These are phyloP conservation scores for Ateles fusciceps DNA, from an alignment of 2,797 vertebrate species.

Conservation along the genomic window DNA sequence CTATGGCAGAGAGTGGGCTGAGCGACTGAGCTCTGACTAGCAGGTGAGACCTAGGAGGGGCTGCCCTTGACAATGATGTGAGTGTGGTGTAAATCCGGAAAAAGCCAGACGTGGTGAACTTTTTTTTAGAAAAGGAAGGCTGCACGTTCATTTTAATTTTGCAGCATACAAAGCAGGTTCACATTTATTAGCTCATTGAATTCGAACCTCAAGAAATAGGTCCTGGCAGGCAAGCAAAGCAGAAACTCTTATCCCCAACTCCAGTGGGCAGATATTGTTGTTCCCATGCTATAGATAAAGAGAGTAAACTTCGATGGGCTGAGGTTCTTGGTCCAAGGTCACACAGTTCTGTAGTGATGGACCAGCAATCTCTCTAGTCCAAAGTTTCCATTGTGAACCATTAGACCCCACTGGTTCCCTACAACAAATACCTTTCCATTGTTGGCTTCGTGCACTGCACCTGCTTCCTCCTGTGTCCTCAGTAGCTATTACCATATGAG, in stretches of 20 bases:
- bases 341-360: neutral
- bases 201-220: neutral
- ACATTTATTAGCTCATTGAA: neutral
- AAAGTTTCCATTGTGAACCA: neutral
- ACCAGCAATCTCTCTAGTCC: neutral
- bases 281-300: neutral
- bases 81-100: neutral
- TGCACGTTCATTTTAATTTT: neutral
- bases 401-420: neutral
- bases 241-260: neutral
- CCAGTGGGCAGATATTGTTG: neutral
- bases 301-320: neutral
- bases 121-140: neutral
- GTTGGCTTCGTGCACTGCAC: accelerated
- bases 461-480: neutral
- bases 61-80: neutral
- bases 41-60: neutral
- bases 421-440: neutral
- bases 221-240: neutral
- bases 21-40: too few species aligned
- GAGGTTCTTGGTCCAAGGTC: neutral
- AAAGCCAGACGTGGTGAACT: neutral
- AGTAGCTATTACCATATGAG: neutral
- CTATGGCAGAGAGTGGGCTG: neutral
- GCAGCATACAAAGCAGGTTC: neutral